phyloP scores from a whole-genome alignment of 2,113 vertebrate species.

The Myanophis thanlyinensis region DNA sequence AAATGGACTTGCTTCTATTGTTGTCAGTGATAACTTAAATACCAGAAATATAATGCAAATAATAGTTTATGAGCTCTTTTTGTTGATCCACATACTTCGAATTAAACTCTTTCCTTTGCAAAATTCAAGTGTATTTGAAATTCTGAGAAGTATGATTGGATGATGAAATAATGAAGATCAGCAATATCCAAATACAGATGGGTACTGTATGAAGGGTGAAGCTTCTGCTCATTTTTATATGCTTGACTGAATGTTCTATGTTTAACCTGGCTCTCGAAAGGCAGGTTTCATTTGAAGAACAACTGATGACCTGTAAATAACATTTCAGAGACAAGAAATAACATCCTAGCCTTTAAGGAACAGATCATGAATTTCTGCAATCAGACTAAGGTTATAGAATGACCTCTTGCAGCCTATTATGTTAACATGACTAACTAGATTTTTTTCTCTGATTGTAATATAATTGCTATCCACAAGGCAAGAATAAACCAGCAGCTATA shows the following conservation, averaged over 20 bases:
- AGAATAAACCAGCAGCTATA: background rate
- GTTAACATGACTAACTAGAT: background rate
- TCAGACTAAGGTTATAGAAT: no score
- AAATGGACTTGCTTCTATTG: constrained; percentile 28
- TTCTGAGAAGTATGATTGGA: background rate
- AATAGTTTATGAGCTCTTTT: constrained; percentile 34
- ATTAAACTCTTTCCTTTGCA: background rate
- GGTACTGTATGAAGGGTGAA: background rate
- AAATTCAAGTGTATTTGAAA: background rate
- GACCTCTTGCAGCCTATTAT: background rate
- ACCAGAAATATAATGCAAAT: constrained; percentile 48
- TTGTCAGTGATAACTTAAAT: constrained; percentile 55
- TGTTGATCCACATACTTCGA: constrained; percentile 29
- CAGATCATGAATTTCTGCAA: background rate
- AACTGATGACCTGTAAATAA: background rate
- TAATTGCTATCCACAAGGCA: background rate
- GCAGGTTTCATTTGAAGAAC: background rate
- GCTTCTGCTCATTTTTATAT: background rate
- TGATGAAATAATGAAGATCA: background rate
- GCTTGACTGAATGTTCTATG: background rate
- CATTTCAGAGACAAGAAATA: background rate
- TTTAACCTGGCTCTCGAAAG: background rate
- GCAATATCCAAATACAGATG: background rate
- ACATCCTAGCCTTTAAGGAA: background rate
- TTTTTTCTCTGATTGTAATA: background rate